Evolutionary conservation across 2,888 invertebrate genomes (phyloP), one percentile per base, ranked within the genome.

Genomic region (Kuschelorhynchus macadamiae): DNA sequence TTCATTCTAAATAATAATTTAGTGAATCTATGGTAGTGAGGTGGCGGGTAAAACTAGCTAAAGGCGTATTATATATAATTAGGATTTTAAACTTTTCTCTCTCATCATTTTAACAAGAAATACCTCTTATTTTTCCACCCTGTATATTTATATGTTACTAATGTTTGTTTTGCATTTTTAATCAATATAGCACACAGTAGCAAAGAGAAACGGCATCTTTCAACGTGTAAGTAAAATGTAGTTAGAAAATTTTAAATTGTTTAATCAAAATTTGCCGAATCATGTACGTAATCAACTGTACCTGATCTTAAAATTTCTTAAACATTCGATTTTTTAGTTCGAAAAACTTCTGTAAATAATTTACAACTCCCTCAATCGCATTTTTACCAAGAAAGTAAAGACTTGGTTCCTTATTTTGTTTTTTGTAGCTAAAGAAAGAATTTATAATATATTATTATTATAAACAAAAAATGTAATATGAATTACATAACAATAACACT

Each of bases 1-100:
- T 44, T 49, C 21, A 52, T 44, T 53, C 25, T 61, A 18, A 52
- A 7, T 14, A 36, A 12, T 56, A 56, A 61, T 56, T 55, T 57
- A 57, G 33, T 47, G 33, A 36, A 39, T 49, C 30, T 42, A 57
- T 9, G 14, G 46, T 32, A 8, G 30, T 67, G 62, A 64, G 69
- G 69, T 69, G 69, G 69, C 53, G 69, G 69, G 69, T 63, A 50
- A 57, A 41, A 18, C 8, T 67, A 62, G 56, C 55, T 49, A 47
- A 67, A 30, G 50, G 50, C 62, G 42, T 61, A 50, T 42, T 49
- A 42, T 62, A 52, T 62, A 62, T 32, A 44, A 33, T 62, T 53
- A 62, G 44, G 46, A 52, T 32, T 41, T 33, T 57, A 33, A 46
- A 33, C 17, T 46, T 18, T 56, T 57, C 32, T 46, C 20, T 39